phyloP scores from a whole-genome alignment of 2,797 vertebrate species.

The Urocyon cinereoargenteus region DNA sequence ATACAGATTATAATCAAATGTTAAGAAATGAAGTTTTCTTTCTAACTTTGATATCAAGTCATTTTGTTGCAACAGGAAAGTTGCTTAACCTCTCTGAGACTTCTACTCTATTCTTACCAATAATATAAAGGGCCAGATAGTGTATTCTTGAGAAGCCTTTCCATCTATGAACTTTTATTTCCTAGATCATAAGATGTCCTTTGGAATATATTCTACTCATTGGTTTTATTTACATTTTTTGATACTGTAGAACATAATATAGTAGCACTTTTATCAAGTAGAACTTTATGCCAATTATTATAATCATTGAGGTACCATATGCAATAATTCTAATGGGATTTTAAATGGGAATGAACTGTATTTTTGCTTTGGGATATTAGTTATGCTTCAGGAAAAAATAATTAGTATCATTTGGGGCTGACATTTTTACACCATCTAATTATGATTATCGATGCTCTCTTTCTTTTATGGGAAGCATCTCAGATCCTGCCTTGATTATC shows the following conservation, averaged over 20 bases:
- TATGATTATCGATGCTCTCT: conserved; percentile 44
- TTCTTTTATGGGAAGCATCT: conserved; percentile 45
- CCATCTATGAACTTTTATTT: neutral
- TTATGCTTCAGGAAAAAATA: conserved; percentile 67
- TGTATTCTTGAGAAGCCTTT: neutral
- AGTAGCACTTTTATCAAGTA: neutral
- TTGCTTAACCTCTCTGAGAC: neutral
- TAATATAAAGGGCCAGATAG: neutral
- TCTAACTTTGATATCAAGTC: conserved; percentile 5
- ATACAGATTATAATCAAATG: neutral
- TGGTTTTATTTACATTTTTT: conserved; percentile 44
- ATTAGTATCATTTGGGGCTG: conserved; percentile 41
- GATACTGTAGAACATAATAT: neutral
- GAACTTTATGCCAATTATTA: conserved; percentile 68
- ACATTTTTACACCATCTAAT: conserved; percentile 65
- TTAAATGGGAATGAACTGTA: conserved; percentile 52
- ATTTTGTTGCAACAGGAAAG: neutral
- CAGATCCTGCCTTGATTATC: conserved; percentile 29
- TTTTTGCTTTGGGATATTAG: conserved; percentile 57
- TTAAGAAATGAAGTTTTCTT: conserved; percentile 13
- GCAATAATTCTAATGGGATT: conserved; percentile 56
- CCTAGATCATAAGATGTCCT: neutral
- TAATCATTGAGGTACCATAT: conserved; percentile 49
- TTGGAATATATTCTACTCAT: neutral
- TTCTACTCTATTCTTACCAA: conserved; percentile 2